These are phyloP conservation scores for Nasonia longicornis DNA, from an alignment of 1,140 invertebrate species.

Conservation along the genomic window DNA sequence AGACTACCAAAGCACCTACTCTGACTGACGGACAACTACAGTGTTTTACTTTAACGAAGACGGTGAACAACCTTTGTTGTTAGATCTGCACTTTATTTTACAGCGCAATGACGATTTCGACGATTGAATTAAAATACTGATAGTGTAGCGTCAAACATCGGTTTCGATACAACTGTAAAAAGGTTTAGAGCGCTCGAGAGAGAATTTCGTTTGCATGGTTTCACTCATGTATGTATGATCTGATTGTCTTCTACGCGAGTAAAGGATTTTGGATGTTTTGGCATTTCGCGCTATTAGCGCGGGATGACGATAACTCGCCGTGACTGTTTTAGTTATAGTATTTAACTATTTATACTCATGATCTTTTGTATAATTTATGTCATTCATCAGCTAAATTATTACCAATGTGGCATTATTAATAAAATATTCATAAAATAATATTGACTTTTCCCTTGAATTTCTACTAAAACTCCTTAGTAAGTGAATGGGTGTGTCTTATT, in stretches of 20 bases:
- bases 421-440: constrained; percentile 56
- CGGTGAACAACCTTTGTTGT: too few species aligned
- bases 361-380: constrained; percentile 57
- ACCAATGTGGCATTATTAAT: constrained; percentile 52
- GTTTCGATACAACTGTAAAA: not conserved
- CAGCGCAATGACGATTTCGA: too few species aligned
- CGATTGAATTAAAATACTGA: too few species aligned
- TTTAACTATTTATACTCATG: constrained; percentile 62
- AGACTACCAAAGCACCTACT: not conserved
- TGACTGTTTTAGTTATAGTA: constrained; percentile 47
- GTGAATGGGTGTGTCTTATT: too few species aligned
- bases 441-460: not conserved
- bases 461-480: too few species aligned
- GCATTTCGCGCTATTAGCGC: too few species aligned
- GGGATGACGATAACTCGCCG: not conserved
- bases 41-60: too few species aligned
- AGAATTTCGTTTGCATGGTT: not conserved
- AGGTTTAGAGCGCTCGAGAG: not conserved
- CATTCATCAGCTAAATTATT: constrained; percentile 54
- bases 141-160: not conserved
- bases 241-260: not conserved
- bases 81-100: too few species aligned
- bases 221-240: not conserved
- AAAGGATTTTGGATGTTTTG: not conserved
- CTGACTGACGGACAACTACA: not conserved